A percentile compares a stretch with the other conserved stretches of the same genome.
These are phyloP conservation scores for Nephrotoma flavescens DNA, from an alignment of 2,888 invertebrate species.

Conservation along the genomic window DNA sequence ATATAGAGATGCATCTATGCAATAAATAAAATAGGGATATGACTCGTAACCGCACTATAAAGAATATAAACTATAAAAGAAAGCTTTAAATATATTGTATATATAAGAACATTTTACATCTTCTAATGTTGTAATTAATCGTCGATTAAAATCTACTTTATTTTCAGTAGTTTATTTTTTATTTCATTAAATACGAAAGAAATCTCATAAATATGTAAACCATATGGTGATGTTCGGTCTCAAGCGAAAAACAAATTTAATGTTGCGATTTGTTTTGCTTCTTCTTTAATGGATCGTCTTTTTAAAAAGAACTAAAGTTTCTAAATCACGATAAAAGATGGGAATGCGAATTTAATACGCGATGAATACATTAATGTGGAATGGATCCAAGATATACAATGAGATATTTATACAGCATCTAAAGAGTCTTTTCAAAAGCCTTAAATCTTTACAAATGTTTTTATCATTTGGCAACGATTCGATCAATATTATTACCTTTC, in stretches of 20 bases:
- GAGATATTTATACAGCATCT: too few relatives aligned
- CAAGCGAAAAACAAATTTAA: not conserved
- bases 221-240: not conserved
- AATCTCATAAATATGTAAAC: not conserved
- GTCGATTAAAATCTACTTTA: constrained; percentile 1
- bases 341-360: not conserved
- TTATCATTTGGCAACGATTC: too few relatives aligned
- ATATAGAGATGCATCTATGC: not conserved
- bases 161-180: not conserved
- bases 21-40: not conserved
- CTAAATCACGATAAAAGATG: not conserved
- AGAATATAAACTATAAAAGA: not conserved
- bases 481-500: too few relatives aligned
- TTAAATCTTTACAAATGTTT: too few relatives aligned
- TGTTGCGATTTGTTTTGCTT: not conserved
- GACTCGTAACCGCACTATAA: not conserved
- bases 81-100: not conserved
- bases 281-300: not conserved
- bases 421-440: too few relatives aligned
- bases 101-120: not conserved
- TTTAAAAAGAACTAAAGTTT: not conserved
- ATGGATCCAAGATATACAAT: not conserved
- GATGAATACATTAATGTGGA: not conserved
- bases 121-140: constrained; percentile 4
- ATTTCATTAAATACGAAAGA: not conserved